These are phyloP conservation scores for Mugil cephalus DNA, from an alignment of 2,113 vertebrate genomes.

Conservation along the genomic window DNA sequence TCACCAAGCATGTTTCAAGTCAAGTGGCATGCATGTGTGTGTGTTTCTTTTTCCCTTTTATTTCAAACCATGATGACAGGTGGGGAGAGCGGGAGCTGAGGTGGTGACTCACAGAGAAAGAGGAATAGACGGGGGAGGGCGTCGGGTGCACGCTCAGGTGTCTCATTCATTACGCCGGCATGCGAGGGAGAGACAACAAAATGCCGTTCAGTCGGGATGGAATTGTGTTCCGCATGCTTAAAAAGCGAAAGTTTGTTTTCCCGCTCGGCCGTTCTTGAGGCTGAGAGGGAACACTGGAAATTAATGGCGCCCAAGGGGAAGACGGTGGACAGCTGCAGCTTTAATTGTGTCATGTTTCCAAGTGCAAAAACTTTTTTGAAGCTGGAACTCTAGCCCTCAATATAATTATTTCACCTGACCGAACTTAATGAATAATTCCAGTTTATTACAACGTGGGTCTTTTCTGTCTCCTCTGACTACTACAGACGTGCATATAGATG, in stretches of 20 bases:
- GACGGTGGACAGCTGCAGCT: background rate
- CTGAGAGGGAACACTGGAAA: background rate
- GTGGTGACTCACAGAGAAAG: slow-evolving; percentile 50
- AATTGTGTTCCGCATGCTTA: background rate
- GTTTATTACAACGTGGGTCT: too few species aligned
- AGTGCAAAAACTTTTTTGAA: background rate
- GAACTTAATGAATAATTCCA: too few species aligned
- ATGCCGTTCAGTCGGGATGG: background rate
- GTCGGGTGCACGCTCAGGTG: slow-evolving; percentile 30
- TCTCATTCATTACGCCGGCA: slow-evolving; percentile 44
- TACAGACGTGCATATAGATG: too few species aligned
- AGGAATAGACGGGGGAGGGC: slow-evolving; percentile 19
- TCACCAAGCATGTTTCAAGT: slow-evolving; percentile 62
- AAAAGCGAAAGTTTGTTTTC: slow-evolving; percentile 11
- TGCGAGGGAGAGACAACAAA: background rate
- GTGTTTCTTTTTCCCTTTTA: slow-evolving; percentile 63
- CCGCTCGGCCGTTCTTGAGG: background rate
- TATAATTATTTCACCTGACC: too few species aligned
- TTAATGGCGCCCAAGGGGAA: background rate
- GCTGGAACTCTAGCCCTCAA: too few species aligned
- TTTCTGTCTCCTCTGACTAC: too few species aligned
- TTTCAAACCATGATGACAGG: slow-evolving; percentile 66
- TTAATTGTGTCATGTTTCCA: background rate
- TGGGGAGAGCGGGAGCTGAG: slow-evolving; percentile 53
- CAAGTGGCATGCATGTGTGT: slow-evolving; percentile 54